Evolutionary conservation across 1,140 invertebrate genomes (phyloP).

Genomic region (Rhyzopertha dominica): DNA sequence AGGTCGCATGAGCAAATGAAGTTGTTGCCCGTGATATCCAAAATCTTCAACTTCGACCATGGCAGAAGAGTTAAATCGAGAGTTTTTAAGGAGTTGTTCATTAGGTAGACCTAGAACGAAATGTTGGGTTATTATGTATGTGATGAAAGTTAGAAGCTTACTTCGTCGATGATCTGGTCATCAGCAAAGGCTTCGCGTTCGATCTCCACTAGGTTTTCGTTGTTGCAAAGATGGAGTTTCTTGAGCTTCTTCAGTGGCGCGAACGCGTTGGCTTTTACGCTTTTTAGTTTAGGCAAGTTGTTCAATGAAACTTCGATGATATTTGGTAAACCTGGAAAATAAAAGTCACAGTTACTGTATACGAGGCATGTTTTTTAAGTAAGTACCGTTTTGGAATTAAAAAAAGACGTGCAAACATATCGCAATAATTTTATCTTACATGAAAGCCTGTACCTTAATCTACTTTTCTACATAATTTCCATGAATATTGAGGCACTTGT

Average conservation of each 20-base stretch:
- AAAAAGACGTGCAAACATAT: too few relatives aligned
- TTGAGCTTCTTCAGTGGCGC: conserved; percentile 48
- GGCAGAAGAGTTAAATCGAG: conserved; percentile 27
- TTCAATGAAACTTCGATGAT: conserved; percentile 53
- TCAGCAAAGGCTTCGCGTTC: conserved; percentile 50
- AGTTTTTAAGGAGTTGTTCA: conserved; percentile 35
- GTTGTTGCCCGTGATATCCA: conserved; percentile 54
- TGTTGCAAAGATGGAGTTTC: conserved; percentile 50
- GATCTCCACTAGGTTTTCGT: conserved; percentile 47
- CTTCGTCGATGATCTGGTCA: conserved; percentile 50
- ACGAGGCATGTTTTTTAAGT: too few relatives aligned
- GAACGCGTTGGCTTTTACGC: conserved; percentile 51
- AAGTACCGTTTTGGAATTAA: too few relatives aligned
- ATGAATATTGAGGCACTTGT: too few relatives aligned
- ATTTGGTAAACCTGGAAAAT: conserved; percentile 47
- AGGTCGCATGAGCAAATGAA: conserved; percentile 57
- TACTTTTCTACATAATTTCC: too few relatives aligned
- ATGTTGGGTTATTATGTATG: conserved; percentile 2
- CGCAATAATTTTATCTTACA: too few relatives aligned
- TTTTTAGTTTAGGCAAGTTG: conserved; percentile 50
- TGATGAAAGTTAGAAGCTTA: conserved; percentile 32
- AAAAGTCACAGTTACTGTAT: not conserved
- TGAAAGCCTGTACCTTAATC: too few relatives aligned
- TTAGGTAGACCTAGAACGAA: conserved; percentile 48
- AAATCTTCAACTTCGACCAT: conserved; percentile 29